phyloP scores from a whole-genome alignment of 2,797 vertebrate genomes.

The Diceros bicornis region DNA sequence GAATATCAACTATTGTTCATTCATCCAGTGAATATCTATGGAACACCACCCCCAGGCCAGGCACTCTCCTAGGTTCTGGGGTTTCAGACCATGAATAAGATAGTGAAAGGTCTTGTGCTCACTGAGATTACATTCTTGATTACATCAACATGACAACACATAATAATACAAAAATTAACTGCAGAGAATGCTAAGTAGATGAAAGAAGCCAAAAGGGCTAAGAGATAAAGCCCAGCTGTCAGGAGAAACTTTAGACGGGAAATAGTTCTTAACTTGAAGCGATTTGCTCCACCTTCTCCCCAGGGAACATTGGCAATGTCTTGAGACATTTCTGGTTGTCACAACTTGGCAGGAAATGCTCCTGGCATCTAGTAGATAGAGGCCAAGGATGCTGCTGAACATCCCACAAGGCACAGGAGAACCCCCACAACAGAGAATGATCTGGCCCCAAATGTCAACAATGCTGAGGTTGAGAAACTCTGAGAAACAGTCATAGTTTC shows the following conservation, averaged over 20 bases:
- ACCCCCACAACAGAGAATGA: background rate
- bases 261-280: background rate
- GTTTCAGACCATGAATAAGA: background rate
- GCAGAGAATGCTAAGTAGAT: background rate
- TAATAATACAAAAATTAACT: background rate
- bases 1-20: background rate
- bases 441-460: background rate
- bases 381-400: too few species aligned
- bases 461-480: background rate
- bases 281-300: background rate
- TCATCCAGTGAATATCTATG: background rate
- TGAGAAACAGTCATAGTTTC: background rate
- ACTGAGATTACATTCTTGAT: background rate
- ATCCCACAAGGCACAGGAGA: accelerated
- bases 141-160: background rate
- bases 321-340: background rate
- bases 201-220: background rate
- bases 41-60: background rate
- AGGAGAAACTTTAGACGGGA: background rate
- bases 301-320: background rate
- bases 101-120: background rate
- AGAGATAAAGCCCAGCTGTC: background rate
- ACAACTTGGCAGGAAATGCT: background rate
- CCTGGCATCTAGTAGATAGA: background rate
- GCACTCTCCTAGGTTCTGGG: background rate